Evolutionary conservation across 2,888 invertebrate genomes (phyloP).

Genomic region (Dilophus febrilis): DNA sequence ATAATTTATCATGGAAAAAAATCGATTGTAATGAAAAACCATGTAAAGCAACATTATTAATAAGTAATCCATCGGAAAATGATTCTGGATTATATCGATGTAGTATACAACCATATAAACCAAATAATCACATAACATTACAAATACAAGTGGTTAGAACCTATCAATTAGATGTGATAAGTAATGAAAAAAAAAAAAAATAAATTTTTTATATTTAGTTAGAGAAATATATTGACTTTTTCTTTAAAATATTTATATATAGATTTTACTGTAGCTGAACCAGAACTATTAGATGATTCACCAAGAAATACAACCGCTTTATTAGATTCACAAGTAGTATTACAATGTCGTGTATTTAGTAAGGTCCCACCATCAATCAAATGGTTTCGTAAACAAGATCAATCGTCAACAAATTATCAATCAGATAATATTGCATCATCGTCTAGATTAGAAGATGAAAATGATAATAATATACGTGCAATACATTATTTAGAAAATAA

Average conservation of each 20-base stretch:
- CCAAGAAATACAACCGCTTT: conserved; percentile 19
- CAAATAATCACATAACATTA: conserved; percentile 17
- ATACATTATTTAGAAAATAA: conserved; percentile 20
- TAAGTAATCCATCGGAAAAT: conserved; percentile 24
- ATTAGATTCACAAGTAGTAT: conserved; percentile 20
- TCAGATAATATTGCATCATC: background rate
- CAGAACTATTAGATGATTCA: conserved; percentile 22
- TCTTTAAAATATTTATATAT: conserved; percentile 2
- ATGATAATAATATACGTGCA: conserved; percentile 13
- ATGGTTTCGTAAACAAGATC: conserved; percentile 22
- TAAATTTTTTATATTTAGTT: too few species aligned
- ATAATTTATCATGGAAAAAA: conserved; percentile 17
- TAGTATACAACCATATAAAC: conserved; percentile 21
- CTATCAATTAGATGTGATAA: conserved; percentile 25
- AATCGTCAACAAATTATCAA: background rate
- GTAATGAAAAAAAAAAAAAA: conserved; percentile 17
- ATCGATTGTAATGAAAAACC: conserved; percentile 21
- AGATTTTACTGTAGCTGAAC: conserved; percentile 21
- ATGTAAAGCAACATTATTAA: conserved; percentile 20
- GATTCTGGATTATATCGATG: conserved; percentile 28
- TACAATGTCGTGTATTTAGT: conserved; percentile 26
- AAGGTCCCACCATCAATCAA: conserved; percentile 23
- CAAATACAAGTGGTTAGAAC: conserved; percentile 25
- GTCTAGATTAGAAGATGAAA: background rate
- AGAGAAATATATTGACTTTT: background rate